Conservation (phyloP, 2,888 invertebrate species). For the Cephalotes varians region DNA sequence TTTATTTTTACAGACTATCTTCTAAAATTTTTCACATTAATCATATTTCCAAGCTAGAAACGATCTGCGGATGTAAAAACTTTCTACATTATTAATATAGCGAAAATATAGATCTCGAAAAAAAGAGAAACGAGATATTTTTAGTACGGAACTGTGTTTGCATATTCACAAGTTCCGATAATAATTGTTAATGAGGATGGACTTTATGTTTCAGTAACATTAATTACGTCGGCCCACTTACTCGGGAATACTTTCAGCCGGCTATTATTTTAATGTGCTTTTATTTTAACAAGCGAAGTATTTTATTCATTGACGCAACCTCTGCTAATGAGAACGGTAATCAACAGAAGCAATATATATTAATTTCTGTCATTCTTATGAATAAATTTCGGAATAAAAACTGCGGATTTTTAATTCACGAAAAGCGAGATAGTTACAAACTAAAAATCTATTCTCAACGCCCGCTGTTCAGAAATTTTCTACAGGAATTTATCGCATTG, state of each 20-base stretch:
- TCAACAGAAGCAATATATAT: constrained; percentile 5
- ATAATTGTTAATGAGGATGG: constrained; percentile 28
- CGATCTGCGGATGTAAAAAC: not conserved
- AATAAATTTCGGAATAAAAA: constrained; percentile 10
- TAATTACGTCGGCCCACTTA: constrained; percentile 33
- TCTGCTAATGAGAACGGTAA: constrained; percentile 24
- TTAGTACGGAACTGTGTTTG: not conserved
- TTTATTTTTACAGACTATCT: not conserved
- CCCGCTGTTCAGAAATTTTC: not conserved
- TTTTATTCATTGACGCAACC: constrained; percentile 43
- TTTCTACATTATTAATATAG: constrained; percentile 3
- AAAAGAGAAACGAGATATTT: constrained; percentile 9
- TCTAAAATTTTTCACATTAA: not conserved
- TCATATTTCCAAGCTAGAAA: not conserved
- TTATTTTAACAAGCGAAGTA: constrained; percentile 24
- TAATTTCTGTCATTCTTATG: not conserved
- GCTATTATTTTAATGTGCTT: constrained; percentile 34
- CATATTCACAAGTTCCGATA: constrained; percentile 23
- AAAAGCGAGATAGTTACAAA: not conserved
- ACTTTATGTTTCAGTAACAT: constrained; percentile 34
- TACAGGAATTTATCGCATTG: not conserved
- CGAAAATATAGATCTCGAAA: not conserved
- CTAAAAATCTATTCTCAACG: not conserved
- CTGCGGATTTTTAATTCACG: not conserved
- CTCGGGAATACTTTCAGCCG: constrained; percentile 18